Evolutionary conservation across 2,888 invertebrate genomes (phyloP), one percentile per base, ranked within the genome.

Genomic region (Heterodera filipjevi): DNA sequence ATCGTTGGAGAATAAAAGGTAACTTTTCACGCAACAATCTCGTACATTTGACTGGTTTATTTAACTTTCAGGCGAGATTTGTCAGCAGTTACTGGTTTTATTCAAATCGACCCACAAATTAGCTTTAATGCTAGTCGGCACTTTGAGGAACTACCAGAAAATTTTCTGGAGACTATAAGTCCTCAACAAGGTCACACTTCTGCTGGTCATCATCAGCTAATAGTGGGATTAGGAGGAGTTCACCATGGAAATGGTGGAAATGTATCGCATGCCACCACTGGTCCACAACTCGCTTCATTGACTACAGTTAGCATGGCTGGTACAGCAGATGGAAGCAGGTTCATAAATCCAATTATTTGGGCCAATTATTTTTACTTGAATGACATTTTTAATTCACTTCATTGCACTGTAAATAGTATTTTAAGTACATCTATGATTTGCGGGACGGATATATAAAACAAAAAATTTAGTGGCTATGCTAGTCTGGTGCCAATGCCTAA

Each of bases 81-180:
- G 35, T 64, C 68, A 8, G 22, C 68, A 33, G 81, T 59, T 59
- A 27, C 72, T 72, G 78, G 76, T 39, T 82, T 83, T 30, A 71
- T 87, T 6, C 86, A 86, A 76, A 88, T 88, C 44, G 88, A 88
- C 71, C 86, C 86, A 22, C 80, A 81, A 39, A 53, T 82, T 72
- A 71, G 53, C 59, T 81, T 78, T 77, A 75, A 59, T 68, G 71
- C 79, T 53, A 78, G 75, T 72, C 76, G 79, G 46, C 82, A 82
- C 49, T 87, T 85, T 70, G 86, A 87, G 71, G 88, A 88, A 39
- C 79, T 88, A 12, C 88, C 88, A n/a, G 88, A 88, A 71, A 88
- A 88, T 81, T 88, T 88, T 74, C 81, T 88, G 33, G 88, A 88
- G 59, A 86, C 87, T 27, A 84, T 87, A 66, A 85, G 84, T 66